These are phyloP conservation scores for Cygnus atratus DNA, from an alignment of 2,113 vertebrate genomes.

Conservation along the genomic window DNA sequence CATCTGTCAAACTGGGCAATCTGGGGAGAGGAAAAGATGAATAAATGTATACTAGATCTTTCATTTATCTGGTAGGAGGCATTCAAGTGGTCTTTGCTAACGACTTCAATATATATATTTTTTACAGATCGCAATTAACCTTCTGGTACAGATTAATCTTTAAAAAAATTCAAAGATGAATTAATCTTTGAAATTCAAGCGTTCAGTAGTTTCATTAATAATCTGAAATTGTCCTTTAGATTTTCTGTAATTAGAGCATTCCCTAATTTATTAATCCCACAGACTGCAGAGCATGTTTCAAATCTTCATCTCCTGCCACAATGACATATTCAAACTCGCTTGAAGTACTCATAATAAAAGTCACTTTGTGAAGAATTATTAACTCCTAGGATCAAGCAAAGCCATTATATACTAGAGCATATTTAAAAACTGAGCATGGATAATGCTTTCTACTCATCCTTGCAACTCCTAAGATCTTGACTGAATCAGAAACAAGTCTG, in stretches of 20 bases:
- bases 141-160: conserved; percentile 57
- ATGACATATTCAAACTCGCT: conserved; percentile 62
- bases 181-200: conserved; percentile 57
- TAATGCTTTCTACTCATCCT: neutral
- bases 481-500: neutral
- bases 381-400: conserved; percentile 60
- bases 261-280: conserved; percentile 66
- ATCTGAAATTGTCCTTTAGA: conserved; percentile 52
- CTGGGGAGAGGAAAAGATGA: neutral
- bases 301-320: conserved; percentile 58
- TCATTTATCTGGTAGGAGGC: conserved; percentile 37
- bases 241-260: conserved; percentile 59
- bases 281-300: conserved; percentile 53
- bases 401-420: conserved; percentile 15
- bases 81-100: conserved; percentile 48
- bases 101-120: conserved; percentile 31
- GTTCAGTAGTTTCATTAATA: conserved; percentile 48
- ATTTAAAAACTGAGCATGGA: conserved; percentile 27
- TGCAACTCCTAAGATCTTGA: neutral
- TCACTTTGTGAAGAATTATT: conserved; percentile 65
- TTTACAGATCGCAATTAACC: conserved; percentile 59
- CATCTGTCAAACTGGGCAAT: neutral
- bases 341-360: conserved; percentile 61
- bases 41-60: neutral
- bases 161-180: conserved; percentile 52